These are phyloP conservation scores for Propithecus deckenii DNA, from an alignment of 2,797 vertebrate genomes.

Conservation along the genomic window DNA sequence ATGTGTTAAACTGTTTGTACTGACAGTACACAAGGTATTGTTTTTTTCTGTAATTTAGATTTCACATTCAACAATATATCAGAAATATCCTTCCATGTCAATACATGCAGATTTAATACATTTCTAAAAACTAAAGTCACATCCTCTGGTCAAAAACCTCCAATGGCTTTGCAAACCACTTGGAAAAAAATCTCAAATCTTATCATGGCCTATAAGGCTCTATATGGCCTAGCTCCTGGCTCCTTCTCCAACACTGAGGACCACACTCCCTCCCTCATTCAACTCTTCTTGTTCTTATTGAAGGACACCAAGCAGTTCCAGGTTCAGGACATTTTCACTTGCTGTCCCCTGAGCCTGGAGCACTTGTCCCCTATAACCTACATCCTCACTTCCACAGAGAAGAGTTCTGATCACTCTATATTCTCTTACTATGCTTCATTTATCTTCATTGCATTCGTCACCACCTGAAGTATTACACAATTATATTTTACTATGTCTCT, in stretches of 20 bases:
- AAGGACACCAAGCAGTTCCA: neutral
- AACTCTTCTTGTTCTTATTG: neutral
- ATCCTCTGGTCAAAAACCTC: neutral
- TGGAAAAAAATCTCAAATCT: neutral
- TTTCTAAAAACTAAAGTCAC: too few species aligned
- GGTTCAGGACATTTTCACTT: neutral
- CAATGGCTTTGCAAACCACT: neutral
- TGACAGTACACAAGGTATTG: neutral
- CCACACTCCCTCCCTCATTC: neutral
- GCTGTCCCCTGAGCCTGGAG: neutral
- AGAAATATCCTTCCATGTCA: neutral
- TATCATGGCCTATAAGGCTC: neutral
- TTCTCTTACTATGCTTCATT: neutral
- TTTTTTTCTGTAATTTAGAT: neutral
- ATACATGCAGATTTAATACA: neutral
- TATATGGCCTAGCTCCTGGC: neutral
- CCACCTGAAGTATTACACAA: neutral
- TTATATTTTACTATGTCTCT: neutral
- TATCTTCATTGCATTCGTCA: neutral
- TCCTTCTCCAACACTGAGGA: neutral
- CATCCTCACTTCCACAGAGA: neutral
- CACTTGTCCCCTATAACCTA: neutral
- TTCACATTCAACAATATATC: neutral
- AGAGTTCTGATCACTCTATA: neutral
- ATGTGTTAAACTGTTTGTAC: neutral